phyloP scores from a whole-genome alignment of 2,113 vertebrate species.

The Neogobius melanostomus region DNA sequence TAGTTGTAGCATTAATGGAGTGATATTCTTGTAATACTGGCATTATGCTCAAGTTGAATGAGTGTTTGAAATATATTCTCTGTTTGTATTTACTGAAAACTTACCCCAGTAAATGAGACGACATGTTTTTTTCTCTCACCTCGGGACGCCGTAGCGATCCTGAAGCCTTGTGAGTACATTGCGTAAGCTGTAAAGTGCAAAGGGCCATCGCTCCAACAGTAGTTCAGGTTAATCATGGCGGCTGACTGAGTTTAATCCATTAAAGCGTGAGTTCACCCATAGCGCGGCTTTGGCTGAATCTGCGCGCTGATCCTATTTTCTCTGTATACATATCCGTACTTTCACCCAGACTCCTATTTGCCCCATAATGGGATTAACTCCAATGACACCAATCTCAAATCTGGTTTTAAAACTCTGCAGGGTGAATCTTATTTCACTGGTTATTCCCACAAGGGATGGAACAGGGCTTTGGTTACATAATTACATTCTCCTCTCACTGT shows the following conservation, averaged over 20 bases:
- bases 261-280: slow-evolving; percentile 55
- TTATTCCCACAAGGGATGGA: slow-evolving; percentile 61
- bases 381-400: slow-evolving; percentile 65
- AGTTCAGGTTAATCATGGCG: slow-evolving; percentile 59
- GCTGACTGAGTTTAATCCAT: slow-evolving; percentile 60
- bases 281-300: slow-evolving; percentile 38
- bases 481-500: slow-evolving; percentile 40
- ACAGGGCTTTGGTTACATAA: slow-evolving; percentile 56
- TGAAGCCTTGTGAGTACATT: neutral
- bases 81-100: no score
- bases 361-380: slow-evolving; percentile 69
- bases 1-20: no score
- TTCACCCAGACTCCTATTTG: slow-evolving; percentile 55
- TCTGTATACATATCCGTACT: slow-evolving; percentile 55
- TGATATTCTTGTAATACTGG: no score
- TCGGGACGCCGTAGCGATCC: neutral
- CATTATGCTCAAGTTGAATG: no score
- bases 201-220: slow-evolving; percentile 19
- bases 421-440: slow-evolving; percentile 48
- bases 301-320: slow-evolving; percentile 63
- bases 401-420: slow-evolving; percentile 51
- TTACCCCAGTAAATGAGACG: no score
- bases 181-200: slow-evolving; percentile 27
- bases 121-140: neutral
- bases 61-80: no score